Evolutionary conservation across 2,113 vertebrate species (phyloP).

Genomic region (Cottus gobio): DNA sequence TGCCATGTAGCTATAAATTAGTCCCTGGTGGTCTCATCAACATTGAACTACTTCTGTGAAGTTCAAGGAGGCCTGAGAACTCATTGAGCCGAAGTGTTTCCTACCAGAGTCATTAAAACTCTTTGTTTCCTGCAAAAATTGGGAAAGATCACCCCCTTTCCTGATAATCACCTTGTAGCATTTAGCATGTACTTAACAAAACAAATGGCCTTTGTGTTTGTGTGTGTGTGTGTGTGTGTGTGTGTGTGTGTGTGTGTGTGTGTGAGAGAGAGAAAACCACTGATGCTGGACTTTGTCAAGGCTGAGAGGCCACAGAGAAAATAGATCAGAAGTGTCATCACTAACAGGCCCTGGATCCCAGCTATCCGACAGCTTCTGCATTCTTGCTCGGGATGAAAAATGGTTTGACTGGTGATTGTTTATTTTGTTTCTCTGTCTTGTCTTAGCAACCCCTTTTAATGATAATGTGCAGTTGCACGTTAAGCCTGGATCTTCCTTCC

Average conservation of each 20-base stretch:
- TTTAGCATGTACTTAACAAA: conserved; percentile 88
- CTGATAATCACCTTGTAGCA: conserved; percentile 86
- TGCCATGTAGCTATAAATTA: background rate
- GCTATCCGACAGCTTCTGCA: conserved; percentile 62
- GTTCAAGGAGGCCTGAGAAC: conserved; percentile 68
- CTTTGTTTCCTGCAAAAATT: conserved; percentile 59
- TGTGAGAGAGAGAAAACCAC: conserved; percentile 26
- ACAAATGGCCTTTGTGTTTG: conserved; percentile 84
- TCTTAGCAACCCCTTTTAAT: conserved; percentile 74
- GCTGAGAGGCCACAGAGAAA: conserved; percentile 67
- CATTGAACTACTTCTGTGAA: conserved; percentile 54
- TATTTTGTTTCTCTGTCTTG: conserved; percentile 81
- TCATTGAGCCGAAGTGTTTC: conserved; percentile 47
- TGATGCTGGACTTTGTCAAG: conserved; percentile 76
- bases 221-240: conserved; percentile 47
- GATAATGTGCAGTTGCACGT: conserved; percentile 72
- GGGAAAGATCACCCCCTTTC: conserved; percentile 64
- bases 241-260: conserved; percentile 28
- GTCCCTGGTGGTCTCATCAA: background rate
- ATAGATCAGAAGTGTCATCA: conserved; percentile 77
- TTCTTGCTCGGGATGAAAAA: conserved; percentile 74
- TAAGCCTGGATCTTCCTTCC: conserved; percentile 50
- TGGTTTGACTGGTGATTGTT: conserved; percentile 69
- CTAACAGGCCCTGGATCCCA: conserved; percentile 61
- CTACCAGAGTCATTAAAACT: conserved; percentile 28